Percentiles rank a stretch among this genome's conserved stretches.
phyloP scores from a whole-genome alignment of 2,113 vertebrate genomes.

The Psilopogon haemacephalus region DNA sequence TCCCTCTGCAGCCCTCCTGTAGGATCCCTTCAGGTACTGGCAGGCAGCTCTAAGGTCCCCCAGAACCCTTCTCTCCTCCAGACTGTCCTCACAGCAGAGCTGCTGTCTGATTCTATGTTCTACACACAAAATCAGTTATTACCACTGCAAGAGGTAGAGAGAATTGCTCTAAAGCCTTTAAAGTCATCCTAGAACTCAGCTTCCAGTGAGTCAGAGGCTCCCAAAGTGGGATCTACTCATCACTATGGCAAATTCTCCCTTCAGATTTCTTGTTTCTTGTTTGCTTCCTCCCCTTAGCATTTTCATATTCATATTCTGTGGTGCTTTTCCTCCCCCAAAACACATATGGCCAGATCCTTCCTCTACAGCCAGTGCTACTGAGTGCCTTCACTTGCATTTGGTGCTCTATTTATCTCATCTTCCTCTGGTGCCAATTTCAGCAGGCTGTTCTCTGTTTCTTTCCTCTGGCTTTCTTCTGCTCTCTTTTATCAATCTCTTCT shows the following conservation, averaged over 20 bases:
- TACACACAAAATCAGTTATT: not conserved
- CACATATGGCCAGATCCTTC: not conserved
- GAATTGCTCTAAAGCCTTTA: not conserved
- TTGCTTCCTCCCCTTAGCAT: not conserved
- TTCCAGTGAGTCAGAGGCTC: not conserved
- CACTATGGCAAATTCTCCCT: not conserved
- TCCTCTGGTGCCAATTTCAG: not conserved
- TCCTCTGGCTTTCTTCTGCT: conserved; percentile 51
- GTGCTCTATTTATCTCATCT: not conserved
- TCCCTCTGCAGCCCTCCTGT: too few relatives aligned
- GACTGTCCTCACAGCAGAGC: too few relatives aligned
- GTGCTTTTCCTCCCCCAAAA: not conserved
- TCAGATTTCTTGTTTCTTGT: not conserved
- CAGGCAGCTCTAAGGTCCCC: too few relatives aligned
- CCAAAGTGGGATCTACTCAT: not conserved
- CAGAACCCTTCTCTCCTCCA: too few relatives aligned
- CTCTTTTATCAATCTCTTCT: conserved; percentile 47
- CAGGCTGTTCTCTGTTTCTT: conserved; percentile 17
- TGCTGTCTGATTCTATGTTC: too few relatives aligned
- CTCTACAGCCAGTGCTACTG: not conserved
- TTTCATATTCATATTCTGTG: not conserved
- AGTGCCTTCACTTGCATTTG: not conserved
- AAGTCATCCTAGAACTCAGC: not conserved
- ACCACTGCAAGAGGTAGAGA: not conserved
- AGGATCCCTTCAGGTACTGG: too few relatives aligned